Evolutionary conservation across 2,888 invertebrate genomes (phyloP).

Genomic region (Cylloceria caligata): DNA sequence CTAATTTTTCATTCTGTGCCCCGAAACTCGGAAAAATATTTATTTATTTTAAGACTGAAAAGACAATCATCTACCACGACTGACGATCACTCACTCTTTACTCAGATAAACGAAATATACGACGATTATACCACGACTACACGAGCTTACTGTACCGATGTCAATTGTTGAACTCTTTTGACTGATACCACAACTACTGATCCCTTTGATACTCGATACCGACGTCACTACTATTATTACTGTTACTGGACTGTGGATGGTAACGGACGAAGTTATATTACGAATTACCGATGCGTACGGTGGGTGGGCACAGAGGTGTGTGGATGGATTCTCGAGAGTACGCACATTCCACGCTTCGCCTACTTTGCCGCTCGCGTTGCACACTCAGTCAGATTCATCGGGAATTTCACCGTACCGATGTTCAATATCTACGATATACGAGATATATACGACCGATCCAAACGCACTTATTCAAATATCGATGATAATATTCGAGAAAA

Average conservation of each 20-base stretch:
- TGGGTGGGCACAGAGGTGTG: constrained; percentile 53
- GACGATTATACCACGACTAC: background rate
- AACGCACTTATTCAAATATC: background rate
- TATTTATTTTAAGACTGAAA: constrained; percentile 19
- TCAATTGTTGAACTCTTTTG: constrained; percentile 39
- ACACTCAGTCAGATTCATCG: constrained; percentile 43
- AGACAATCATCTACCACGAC: constrained; percentile 15
- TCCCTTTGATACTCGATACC: constrained; percentile 14
- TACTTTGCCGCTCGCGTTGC: constrained; percentile 61
- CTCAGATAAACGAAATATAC: background rate
- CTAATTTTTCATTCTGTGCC: background rate
- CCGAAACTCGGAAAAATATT: constrained; percentile 10
- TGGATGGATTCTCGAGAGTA: constrained; percentile 46
- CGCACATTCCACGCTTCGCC: constrained; percentile 64
- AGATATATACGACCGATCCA: constrained; percentile 3
- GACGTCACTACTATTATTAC: background rate
- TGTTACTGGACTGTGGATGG: constrained; percentile 32
- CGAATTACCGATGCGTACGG: constrained; percentile 68
- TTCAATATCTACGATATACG: constrained; percentile 8
- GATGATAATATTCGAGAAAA: background rate
- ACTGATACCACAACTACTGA: constrained; percentile 15
- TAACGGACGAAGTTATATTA: constrained; percentile 67
- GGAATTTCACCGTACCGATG: constrained; percentile 13
- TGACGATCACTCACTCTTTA: background rate
- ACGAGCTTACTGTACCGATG: constrained; percentile 38